Percentiles rank a stretch among this genome's conserved stretches.
phyloP scores from a whole-genome alignment of 2,888 invertebrate species.

The Hirtodrosophila trivittata region DNA sequence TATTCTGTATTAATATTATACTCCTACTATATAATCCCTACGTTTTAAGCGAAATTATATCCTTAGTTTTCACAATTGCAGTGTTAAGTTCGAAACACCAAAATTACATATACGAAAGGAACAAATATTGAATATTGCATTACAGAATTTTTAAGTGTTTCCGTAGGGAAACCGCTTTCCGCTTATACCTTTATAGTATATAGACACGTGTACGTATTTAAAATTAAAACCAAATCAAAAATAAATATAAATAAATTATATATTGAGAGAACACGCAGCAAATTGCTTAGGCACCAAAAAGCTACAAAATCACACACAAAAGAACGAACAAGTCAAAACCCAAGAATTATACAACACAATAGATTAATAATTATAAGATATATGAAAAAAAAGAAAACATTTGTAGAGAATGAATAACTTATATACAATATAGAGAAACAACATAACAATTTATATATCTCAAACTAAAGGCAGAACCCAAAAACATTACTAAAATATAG shows the following conservation, averaged over 20 bases:
- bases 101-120: not conserved
- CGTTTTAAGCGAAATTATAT: constrained; percentile 13
- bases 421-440: constrained; percentile 42
- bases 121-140: constrained; percentile 9
- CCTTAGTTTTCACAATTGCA: constrained; percentile 8
- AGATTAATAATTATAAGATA: constrained; percentile 52
- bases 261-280: constrained; percentile 69
- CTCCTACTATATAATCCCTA: constrained; percentile 11
- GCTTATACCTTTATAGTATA: constrained; percentile 44
- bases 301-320: constrained; percentile 71
- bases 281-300: constrained; percentile 78
- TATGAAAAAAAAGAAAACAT: constrained; percentile 26
- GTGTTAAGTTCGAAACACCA: too few relatives aligned
- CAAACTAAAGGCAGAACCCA: constrained; percentile 31
- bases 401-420: constrained; percentile 41
- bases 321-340: constrained; percentile 53
- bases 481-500: constrained; percentile 26
- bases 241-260: constrained; percentile 12
- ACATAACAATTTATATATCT: constrained; percentile 35
- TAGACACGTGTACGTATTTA: constrained; percentile 24
- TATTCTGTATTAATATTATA: constrained; percentile 28
- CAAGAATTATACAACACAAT: constrained; percentile 55
- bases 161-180: constrained; percentile 30
- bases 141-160: constrained; percentile 21
- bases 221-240: constrained; percentile 34